These are phyloP conservation scores for Diorhabda sublineata DNA, from an alignment of 1,140 invertebrate genomes.

Conservation along the genomic window DNA sequence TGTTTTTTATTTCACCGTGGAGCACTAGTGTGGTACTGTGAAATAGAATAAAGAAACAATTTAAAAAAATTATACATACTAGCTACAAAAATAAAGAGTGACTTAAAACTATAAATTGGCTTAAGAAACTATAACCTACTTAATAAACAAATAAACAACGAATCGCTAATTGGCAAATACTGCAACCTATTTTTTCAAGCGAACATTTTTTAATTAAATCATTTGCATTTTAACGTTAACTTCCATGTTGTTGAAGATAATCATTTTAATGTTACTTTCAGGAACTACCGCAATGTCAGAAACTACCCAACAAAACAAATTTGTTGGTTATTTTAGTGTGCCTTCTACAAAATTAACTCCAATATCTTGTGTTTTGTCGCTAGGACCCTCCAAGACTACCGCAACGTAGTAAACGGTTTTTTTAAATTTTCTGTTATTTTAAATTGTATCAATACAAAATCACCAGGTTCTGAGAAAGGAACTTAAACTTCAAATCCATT, in stretches of 20 bases:
- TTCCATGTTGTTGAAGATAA: background rate
- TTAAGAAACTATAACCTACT: too few species aligned
- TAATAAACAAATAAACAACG: too few species aligned
- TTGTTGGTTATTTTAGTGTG: background rate
- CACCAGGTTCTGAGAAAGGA: background rate
- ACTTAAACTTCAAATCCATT: background rate
- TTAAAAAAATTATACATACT: background rate
- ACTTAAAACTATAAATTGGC: too few species aligned
- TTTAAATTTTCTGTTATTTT: background rate
- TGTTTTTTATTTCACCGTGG: conserved; percentile 11
- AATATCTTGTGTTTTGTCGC: background rate
- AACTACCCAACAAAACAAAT: background rate
- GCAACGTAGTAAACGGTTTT: background rate
- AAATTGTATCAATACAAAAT: conserved; percentile 5
- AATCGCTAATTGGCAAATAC: too few species aligned
- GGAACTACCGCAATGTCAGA: background rate
- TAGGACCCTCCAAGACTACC: background rate
- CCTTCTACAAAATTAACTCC: background rate
- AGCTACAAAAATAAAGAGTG: background rate
- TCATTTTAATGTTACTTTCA: background rate
- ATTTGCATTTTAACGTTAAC: background rate
- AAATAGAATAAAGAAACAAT: conserved; percentile 3
- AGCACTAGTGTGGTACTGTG: conserved; percentile 3
- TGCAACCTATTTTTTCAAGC: background rate
- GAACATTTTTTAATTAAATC: background rate